These are phyloP conservation scores for Adelges cooleyi DNA, from an alignment of 1,140 invertebrate species.

Conservation along the genomic window DNA sequence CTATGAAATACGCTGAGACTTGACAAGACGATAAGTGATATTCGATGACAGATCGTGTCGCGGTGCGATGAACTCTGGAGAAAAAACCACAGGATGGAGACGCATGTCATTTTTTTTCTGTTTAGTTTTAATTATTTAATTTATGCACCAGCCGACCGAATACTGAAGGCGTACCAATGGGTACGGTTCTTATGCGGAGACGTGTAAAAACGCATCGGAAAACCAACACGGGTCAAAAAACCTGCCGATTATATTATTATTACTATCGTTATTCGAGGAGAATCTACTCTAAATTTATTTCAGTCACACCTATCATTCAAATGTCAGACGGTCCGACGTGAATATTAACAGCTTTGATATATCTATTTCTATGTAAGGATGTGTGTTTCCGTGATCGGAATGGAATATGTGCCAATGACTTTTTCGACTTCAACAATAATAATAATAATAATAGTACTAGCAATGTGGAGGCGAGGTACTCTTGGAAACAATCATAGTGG, in stretches of 20 bases:
- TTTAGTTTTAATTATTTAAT: not conserved
- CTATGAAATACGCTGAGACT: no score
- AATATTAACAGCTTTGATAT: not conserved
- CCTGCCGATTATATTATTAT: not conserved
- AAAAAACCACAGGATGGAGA: slow-evolving; percentile 1
- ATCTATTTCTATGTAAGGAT: not conserved
- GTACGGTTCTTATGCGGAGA: not conserved
- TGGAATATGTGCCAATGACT: not conserved
- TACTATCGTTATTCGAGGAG: not conserved
- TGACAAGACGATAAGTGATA: not conserved
- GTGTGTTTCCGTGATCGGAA: not conserved
- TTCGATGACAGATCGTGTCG: not conserved
- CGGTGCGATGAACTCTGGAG: not conserved
- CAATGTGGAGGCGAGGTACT: no score
- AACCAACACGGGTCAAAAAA: slow-evolving; percentile 1
- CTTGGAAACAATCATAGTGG: no score
- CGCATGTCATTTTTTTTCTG: not conserved
- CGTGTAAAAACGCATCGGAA: not conserved
- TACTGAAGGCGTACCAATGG: not conserved
- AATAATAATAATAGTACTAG: no score
- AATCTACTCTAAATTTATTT: not conserved
- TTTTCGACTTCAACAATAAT: no score
- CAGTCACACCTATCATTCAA: slow-evolving; percentile 11
- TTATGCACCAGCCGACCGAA: not conserved
- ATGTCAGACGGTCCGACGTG: slow-evolving; percentile 4